A percentile compares a stretch with the other conserved stretches of the same genome.
Conservation (phyloP, 2,888 invertebrate species). For the Drosophila neonasuta region DNA sequence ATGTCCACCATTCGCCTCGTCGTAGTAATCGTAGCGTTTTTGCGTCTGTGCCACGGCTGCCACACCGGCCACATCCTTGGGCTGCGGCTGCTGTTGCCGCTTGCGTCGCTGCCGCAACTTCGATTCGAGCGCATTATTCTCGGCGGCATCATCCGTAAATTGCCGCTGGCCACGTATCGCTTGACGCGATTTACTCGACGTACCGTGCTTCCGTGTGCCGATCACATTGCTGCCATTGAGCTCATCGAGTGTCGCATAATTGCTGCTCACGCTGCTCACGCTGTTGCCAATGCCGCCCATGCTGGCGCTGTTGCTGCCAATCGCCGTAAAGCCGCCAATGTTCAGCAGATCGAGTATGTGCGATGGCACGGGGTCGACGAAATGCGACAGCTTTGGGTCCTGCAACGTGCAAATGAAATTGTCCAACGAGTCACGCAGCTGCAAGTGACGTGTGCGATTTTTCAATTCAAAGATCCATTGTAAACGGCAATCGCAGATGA, state of each 20-base stretch:
- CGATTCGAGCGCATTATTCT: slow-evolving; percentile 62
- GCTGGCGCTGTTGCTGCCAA: slow-evolving; percentile 69
- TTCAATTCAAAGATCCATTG: slow-evolving; percentile 89
- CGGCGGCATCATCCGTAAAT: slow-evolving; percentile 54
- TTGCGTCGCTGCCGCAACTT: slow-evolving; percentile 60
- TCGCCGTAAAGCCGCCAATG: slow-evolving; percentile 71
- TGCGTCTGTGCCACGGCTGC: slow-evolving; percentile 64
- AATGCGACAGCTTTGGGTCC: slow-evolving; percentile 76
- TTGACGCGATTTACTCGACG: slow-evolving; percentile 61
- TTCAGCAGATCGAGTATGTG: slow-evolving; percentile 74
- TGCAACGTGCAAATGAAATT: slow-evolving; percentile 88
- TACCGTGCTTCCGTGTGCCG: slow-evolving; percentile 46
- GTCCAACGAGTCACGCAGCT: slow-evolving; percentile 87
- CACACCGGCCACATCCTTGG: slow-evolving; percentile 34
- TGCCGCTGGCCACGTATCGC: slow-evolving; percentile 73
- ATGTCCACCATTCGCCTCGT: slow-evolving; percentile 58
- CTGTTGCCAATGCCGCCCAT: slow-evolving; percentile 62
- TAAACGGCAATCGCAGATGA: slow-evolving; percentile 91
- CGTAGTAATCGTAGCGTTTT: slow-evolving; percentile 70
- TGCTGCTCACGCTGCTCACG: slow-evolving; percentile 47
- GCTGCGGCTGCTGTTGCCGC: slow-evolving; percentile 32
- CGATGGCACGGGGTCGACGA: slow-evolving; percentile 76
- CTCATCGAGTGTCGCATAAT: slow-evolving; percentile 61
- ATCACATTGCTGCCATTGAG: slow-evolving; percentile 42
- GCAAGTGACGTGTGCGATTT: slow-evolving; percentile 88